Evolutionary conservation across 2,888 invertebrate genomes (phyloP).

Genomic region (Zygogramma bicolorata): DNA sequence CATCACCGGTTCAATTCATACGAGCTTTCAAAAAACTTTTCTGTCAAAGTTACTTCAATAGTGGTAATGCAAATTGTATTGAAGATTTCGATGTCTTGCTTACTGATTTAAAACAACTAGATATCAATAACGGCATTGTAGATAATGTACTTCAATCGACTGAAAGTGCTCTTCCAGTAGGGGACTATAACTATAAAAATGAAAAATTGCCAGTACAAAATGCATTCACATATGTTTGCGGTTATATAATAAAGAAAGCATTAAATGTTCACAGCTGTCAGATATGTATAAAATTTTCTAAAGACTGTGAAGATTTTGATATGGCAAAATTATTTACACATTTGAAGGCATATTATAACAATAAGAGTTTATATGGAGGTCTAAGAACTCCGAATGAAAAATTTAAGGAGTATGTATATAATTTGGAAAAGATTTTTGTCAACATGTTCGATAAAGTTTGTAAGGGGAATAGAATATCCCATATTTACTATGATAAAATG

Average conservation of each 20-base stretch:
- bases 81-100: slow-evolving; percentile 21
- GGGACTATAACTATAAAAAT: slow-evolving; percentile 22
- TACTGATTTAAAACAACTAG: slow-evolving; percentile 6
- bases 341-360: background rate
- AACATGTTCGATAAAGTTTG: too few species aligned
- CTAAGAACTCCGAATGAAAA: background rate
- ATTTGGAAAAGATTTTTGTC: background rate
- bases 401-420: background rate
- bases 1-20: slow-evolving; percentile 17
- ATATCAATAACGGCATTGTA: background rate
- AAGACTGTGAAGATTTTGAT: background rate
- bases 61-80: slow-evolving; percentile 29
- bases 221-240: slow-evolving; percentile 25
- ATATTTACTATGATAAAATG: background rate
- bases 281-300: slow-evolving; percentile 4
- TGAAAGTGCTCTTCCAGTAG: background rate
- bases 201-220: slow-evolving; percentile 10
- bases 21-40: slow-evolving; percentile 14
- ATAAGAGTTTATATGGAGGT: background rate
- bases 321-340: background rate
- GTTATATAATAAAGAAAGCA: slow-evolving; percentile 35
- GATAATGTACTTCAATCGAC: background rate
- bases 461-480: too few species aligned
- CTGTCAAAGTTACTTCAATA: slow-evolving; percentile 28
- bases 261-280: slow-evolving; percentile 13